Percentiles rank a stretch among this genome's conserved stretches.
Evolutionary conservation across 2,797 vertebrate genomes (phyloP).

Genomic region (Microctenopoma lineatum): DNA sequence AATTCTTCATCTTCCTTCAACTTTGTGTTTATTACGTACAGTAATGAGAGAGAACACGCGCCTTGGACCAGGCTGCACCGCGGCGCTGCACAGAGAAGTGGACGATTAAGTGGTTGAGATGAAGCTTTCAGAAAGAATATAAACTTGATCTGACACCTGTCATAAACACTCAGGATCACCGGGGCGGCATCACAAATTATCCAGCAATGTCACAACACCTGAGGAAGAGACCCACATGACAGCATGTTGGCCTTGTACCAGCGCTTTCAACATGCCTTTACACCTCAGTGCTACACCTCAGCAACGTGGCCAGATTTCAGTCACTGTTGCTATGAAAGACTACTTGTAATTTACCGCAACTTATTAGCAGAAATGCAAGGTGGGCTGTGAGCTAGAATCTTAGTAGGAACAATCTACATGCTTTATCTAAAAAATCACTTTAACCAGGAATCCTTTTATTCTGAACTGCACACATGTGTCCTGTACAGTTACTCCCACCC

Average conservation of each 20-base stretch:
- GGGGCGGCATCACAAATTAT: constrained; percentile 69
- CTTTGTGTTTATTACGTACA: constrained; percentile 67
- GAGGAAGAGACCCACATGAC: constrained; percentile 44
- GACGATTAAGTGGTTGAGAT: constrained; percentile 70
- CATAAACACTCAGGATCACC: constrained; percentile 75
- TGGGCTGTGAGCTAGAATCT: background rate
- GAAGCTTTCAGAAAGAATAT: constrained; percentile 69
- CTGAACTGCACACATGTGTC: constrained; percentile 6
- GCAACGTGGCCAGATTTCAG: background rate
- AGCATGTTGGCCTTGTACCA: constrained; percentile 47
- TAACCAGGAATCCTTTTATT: background rate
- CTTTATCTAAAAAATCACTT: background rate
- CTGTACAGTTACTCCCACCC: background rate
- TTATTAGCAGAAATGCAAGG: constrained; percentile 8
- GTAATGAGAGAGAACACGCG: constrained; percentile 67
- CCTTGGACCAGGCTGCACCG: constrained; percentile 57
- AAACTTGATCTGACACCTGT: constrained; percentile 81
- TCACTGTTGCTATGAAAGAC: constrained; percentile 13
- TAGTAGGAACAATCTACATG: background rate
- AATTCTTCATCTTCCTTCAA: constrained; percentile 37
- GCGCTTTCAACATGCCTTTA: constrained; percentile 44
- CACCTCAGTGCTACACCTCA: constrained; percentile 38
- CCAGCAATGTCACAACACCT: constrained; percentile 66
- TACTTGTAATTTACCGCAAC: constrained; percentile 9
- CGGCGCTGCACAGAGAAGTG: constrained; percentile 55